These are phyloP conservation scores for Diadema setosum DNA, from an alignment of 35 echinoderm and acorn worm species.

Conservation along the genomic window DNA sequence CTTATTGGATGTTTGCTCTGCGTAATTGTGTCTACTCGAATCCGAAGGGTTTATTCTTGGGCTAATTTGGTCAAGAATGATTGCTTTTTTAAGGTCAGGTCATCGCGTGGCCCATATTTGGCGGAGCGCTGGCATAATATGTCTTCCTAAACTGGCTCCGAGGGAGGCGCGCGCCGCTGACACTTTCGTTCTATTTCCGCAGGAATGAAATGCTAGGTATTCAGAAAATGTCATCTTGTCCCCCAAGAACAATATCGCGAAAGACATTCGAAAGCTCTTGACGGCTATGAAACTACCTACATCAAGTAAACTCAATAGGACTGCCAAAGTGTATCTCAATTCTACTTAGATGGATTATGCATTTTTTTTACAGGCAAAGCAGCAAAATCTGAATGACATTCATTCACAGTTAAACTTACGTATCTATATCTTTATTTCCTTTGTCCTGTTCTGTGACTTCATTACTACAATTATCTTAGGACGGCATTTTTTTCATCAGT, in stretches of 20 bases:
- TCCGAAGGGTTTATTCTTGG: background rate
- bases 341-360: too few species aligned
- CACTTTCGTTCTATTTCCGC: background rate
- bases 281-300: too few species aligned
- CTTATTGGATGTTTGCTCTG: background rate
- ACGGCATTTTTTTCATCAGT: too few species aligned
- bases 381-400: too few species aligned
- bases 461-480: too few species aligned
- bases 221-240: background rate
- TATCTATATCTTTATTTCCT: too few species aligned
- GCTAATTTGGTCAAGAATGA: background rate
- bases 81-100: slow-evolving; percentile 11
- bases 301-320: too few species aligned
- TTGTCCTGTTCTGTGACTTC: too few species aligned
- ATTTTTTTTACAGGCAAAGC: too few species aligned
- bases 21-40: background rate
- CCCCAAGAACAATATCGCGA: background rate
- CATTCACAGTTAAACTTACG: too few species aligned
- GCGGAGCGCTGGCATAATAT: background rate
- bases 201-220: background rate
- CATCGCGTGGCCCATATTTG: background rate
- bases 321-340: too few species aligned
- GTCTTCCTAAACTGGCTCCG: background rate
- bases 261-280: background rate
- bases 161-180: background rate